Evolutionary conservation across 2,113 vertebrate genomes (phyloP), one percentile per base, ranked within the genome.

Genomic region (Sarotherodon lohbergeri): DNA sequence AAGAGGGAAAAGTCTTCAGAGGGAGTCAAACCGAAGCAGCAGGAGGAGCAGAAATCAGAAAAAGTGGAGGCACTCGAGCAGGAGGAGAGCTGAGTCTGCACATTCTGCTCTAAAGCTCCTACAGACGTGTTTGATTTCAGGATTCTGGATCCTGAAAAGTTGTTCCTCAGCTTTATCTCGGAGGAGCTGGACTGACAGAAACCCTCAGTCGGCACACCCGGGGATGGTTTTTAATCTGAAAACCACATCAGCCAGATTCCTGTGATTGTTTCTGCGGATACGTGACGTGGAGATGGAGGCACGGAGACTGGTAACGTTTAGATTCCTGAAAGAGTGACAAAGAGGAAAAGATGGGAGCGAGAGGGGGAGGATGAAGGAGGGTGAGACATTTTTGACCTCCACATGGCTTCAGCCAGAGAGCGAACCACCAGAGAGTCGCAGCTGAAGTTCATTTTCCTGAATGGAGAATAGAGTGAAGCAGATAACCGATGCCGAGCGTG

Each of bases 21-120:
- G 32, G 39, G 68, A 78, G 68, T 27, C 46, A 2, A 34, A 80
- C 32, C 5, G 39, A 10, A 73, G 32, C 2, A 73, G 87, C 84
- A 90, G 86, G 68, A 55, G 79, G 46, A 82, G 66, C 73, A 79
- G n/a, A 17, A 48, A 52, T n/a, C 13, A 9, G 48, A 66, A 43
- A 9, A 16, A 55, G 73, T 68, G 79, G 24, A 52, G 73, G 43
- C 7, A 3, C 8, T n/a, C 10, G 19, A 24, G 43, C n/a, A 36
- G 19, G 29, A 22, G 41, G 19, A 85, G 43, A 91, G 94, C 95
- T 95, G 96, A 95, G 91, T 95, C 89, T 29, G 94, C 95, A 92
- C 88, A 90, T 95, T 84, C 66, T 52, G 46, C 73, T 32, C 73
- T 13, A 52, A 78, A 78, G 73, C 73, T 32, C 46, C 46, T 13